A percentile compares a stretch with the other conserved stretches of the same genome.
These are phyloP conservation scores for Ectropis crepuscularia DNA, from an alignment of 2,888 invertebrate genomes.

Conservation along the genomic window DNA sequence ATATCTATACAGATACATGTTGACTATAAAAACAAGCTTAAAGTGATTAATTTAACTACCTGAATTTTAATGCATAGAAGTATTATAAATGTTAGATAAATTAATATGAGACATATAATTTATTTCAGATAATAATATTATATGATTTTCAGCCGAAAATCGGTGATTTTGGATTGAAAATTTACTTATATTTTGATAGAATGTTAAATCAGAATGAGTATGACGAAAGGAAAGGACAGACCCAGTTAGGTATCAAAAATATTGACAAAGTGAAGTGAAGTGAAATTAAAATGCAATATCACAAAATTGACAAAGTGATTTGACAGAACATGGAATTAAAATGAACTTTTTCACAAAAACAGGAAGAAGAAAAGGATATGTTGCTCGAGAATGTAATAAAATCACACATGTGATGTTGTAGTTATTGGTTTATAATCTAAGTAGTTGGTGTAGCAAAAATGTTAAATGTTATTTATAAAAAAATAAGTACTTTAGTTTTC, in stretches of 20 bases:
- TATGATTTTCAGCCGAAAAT: constrained; percentile 31
- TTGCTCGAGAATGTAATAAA: constrained; percentile 4
- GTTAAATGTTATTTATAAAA: constrained; percentile 42
- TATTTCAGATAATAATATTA: constrained; percentile 26
- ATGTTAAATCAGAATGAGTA: constrained; percentile 8
- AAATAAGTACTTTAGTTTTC: constrained; percentile 60
- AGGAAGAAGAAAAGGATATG: constrained; percentile 1
- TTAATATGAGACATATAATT: constrained; percentile 19
- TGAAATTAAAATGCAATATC: background rate
- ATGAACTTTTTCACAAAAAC: constrained; percentile 1
- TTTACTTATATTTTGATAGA: constrained; percentile 16
- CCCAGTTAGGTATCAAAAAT: constrained; percentile 1
- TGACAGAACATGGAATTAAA: constrained; percentile 9
- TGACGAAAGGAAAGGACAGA: constrained; percentile 19
- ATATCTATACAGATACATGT: constrained; percentile 12
- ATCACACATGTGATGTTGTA: constrained; percentile 7
- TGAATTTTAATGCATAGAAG: constrained; percentile 34
- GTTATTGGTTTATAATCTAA: constrained; percentile 24
- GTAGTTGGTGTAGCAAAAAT: constrained; percentile 42
- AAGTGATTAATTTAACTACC: constrained; percentile 46
- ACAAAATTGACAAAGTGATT: constrained; percentile 3
- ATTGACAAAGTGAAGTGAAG: constrained; percentile 11
- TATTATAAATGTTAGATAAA: constrained; percentile 31
- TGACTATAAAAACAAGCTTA: constrained; percentile 30
- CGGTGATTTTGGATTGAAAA: constrained; percentile 25